Conservation (phyloP, 64 coral and sea anemone species). For the Acropora yongei region DNA sequence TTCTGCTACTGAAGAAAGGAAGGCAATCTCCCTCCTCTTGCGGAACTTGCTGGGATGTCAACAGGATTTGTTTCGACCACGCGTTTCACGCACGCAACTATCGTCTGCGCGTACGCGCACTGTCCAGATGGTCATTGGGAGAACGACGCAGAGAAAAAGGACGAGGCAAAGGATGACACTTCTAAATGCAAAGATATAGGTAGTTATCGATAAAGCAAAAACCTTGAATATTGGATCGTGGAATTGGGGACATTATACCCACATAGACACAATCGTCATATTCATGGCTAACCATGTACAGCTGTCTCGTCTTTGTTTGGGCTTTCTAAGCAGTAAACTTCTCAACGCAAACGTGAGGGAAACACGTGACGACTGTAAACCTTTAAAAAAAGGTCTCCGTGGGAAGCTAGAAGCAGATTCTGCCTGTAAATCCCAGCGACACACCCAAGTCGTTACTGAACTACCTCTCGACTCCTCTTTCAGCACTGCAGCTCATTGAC, state of each 20-base stretch:
- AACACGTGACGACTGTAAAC: too few relatives aligned
- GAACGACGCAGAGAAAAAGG: slow-evolving; percentile 44
- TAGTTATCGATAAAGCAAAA: not conserved
- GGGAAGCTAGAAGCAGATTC: too few relatives aligned
- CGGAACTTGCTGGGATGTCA: slow-evolving; percentile 78
- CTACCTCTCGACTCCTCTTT: not conserved
- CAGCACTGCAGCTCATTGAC: slow-evolving; percentile 69
- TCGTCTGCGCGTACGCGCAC: slow-evolving; percentile 49
- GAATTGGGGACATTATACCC: too few relatives aligned
- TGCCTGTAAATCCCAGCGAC: too few relatives aligned
- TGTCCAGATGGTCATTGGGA: slow-evolving; percentile 63
- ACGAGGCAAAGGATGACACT: not conserved
- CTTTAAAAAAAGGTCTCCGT: too few relatives aligned
- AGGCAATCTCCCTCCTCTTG: slow-evolving; percentile 65
- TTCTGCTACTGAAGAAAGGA: slow-evolving; percentile 25
- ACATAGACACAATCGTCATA: too few relatives aligned
- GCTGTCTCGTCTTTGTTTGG: too few relatives aligned
- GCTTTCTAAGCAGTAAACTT: too few relatives aligned
- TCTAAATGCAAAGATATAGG: slow-evolving; percentile 66
- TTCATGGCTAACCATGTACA: too few relatives aligned
- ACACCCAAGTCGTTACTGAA: too few relatives aligned
- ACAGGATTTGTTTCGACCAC: slow-evolving; percentile 72
- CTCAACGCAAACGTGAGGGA: too few relatives aligned
- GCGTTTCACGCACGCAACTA: slow-evolving; percentile 63
- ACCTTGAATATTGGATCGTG: too few relatives aligned